These are phyloP conservation scores for Epinotia brunnichana DNA, from an alignment of 2,888 invertebrate species.

Conservation along the genomic window DNA sequence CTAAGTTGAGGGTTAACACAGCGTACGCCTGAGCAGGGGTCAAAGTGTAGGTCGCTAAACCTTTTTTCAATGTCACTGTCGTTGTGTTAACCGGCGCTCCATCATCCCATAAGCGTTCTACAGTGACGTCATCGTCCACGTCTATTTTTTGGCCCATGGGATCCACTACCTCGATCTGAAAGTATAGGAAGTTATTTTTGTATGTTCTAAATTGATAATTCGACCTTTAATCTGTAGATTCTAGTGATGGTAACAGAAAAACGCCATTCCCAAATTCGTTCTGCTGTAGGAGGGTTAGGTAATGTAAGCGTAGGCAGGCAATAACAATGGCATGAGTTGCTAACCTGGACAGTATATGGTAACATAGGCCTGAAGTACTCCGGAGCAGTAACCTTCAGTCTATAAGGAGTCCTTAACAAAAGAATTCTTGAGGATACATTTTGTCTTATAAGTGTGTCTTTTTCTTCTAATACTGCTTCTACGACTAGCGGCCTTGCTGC, in stretches of 20 bases:
- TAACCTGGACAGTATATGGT: constrained; percentile 91
- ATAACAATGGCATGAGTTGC: constrained; percentile 19
- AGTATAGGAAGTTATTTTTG: constrained; percentile 19
- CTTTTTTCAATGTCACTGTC: constrained; percentile 63
- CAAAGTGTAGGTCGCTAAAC: constrained; percentile 66
- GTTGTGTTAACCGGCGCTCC: constrained; percentile 73
- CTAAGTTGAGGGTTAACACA: constrained; percentile 87
- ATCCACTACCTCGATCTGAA: constrained; percentile 73
- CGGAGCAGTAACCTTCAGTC: constrained; percentile 91
- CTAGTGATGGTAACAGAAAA: not conserved
- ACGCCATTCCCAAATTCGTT: constrained; percentile 3
- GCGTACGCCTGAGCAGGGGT: constrained; percentile 77
- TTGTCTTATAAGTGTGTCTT: constrained; percentile 92
- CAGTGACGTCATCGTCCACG: constrained; percentile 65
- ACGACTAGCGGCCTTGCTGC: constrained; percentile 93
- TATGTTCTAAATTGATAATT: not conserved
- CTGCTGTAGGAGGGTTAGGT: not conserved
- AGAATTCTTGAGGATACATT: constrained; percentile 87
- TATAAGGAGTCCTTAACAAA: constrained; percentile 82
- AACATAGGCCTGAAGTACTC: constrained; percentile 95
- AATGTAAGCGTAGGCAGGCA: not conserved
- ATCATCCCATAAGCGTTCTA: constrained; percentile 77
- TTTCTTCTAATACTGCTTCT: constrained; percentile 95
- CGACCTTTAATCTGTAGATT: constrained; percentile 1
- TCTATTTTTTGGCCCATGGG: constrained; percentile 66